Percentiles rank a stretch among this genome's conserved stretches.
Conservation (phyloP, 2,797 vertebrate genomes). For the Sitta carolinensis region DNA sequence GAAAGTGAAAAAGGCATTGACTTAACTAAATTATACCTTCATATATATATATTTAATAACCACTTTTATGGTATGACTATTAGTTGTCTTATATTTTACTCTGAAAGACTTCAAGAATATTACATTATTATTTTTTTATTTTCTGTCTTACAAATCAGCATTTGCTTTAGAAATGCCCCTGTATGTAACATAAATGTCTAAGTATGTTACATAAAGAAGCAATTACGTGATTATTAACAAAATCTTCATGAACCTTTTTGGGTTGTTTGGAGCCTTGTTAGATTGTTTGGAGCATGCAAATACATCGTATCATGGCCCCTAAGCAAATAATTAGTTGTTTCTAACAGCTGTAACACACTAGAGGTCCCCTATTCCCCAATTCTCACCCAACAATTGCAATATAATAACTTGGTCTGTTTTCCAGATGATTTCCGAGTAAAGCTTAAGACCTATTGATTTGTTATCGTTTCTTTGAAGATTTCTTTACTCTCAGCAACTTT, state of each 20-base stretch:
- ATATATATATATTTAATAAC: neutral
- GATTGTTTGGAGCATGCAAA: neutral
- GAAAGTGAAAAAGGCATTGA: neutral
- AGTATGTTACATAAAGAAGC: neutral
- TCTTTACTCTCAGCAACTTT: neutral
- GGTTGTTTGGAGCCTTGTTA: neutral
- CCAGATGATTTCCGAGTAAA: conserved; percentile 30
- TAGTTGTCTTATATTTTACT: neutral
- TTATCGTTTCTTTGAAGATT: conserved; percentile 20
- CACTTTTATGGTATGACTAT: neutral
- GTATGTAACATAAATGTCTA: neutral
- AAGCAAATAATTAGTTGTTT: conserved; percentile 31
- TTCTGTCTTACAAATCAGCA: neutral
- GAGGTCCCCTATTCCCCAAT: neutral
- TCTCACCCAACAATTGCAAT: neutral
- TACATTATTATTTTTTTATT: neutral
- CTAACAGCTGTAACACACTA: neutral
- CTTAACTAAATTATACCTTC: neutral
- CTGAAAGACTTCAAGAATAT: neutral
- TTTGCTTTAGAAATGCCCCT: conserved; percentile 1
- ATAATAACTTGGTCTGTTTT: conserved; percentile 21
- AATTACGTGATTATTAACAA: conserved; percentile 26
- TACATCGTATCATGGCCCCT: neutral
- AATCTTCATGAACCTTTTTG: neutral
- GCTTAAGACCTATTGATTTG: neutral